These are phyloP conservation scores for Galagoides demidoff DNA, from an alignment of 2,797 vertebrate species.

Conservation along the genomic window DNA sequence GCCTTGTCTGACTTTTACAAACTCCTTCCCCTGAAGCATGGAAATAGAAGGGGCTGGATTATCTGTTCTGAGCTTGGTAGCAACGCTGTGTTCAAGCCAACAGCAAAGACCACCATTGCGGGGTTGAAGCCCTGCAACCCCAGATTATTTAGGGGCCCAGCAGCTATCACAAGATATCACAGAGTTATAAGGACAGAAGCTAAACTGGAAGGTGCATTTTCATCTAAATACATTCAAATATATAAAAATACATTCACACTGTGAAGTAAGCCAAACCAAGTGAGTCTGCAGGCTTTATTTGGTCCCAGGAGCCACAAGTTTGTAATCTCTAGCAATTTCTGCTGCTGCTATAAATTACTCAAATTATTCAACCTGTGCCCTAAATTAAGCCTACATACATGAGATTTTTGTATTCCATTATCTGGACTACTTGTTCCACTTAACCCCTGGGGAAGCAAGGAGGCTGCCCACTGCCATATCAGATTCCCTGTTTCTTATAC, in stretches of 20 bases:
- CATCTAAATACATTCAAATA: background rate
- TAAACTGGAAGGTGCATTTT: background rate
- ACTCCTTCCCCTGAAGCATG: background rate
- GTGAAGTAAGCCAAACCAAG: background rate
- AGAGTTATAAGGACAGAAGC: background rate
- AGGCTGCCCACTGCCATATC: background rate
- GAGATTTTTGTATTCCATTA: background rate
- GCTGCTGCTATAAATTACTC: background rate
- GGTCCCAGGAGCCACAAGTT: background rate
- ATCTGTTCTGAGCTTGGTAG: background rate
- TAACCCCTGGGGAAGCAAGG: background rate
- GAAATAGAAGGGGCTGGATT: background rate
- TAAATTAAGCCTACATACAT: background rate
- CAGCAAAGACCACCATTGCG: background rate
- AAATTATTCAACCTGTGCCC: too few relatives aligned
- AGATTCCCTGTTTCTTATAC: background rate
- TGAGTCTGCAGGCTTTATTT: background rate
- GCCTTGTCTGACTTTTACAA: background rate
- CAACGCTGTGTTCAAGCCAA: background rate
- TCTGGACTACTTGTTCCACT: background rate
- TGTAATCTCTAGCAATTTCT: background rate
- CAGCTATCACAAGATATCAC: background rate
- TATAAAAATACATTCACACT: background rate
- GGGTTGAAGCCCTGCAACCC: background rate
- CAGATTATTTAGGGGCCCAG: background rate